Evolutionary conservation across 92 coral and sea anemone species (phyloP), one percentile per base, ranked within the genome.

Genomic region (Parazoanthus darwini): DNA sequence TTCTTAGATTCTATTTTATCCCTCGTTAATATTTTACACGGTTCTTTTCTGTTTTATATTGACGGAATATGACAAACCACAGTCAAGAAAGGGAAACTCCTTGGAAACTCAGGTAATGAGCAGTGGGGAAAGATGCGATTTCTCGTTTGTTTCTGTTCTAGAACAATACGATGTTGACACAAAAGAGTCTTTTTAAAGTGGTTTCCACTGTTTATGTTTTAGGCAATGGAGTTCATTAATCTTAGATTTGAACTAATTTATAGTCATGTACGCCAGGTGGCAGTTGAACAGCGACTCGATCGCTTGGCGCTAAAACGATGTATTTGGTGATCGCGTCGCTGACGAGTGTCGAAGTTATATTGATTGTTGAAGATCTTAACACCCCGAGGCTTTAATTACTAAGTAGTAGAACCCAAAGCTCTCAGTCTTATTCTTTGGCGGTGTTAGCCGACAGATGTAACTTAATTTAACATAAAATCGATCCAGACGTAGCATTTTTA

Each of bases 1-100:
- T 56, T 14, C 58, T 56, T 44, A 6, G 22, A 44, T 66, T 42
- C 46, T 88, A 10, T 33, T 80, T 67, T 22, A 54, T 54, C 48
- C 80, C 85, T 66, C 67, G 86, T 90, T 33, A 82, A 78, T 84
- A 74, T 33, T 74, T 46, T 63, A 43, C 20, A 80, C 43, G 84
- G 44, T 67, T 65, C 48, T 71, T 66, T 56, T 22, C 67, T 90
- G 82, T 23, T 75, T 86, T 76, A 79, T 29, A 44, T 70, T 71
- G 67, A 71, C 33, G 86, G 76, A 82, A 36, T 67, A 65, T 48
- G 26, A 84, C 68, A 76, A 87, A 85, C 87, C 85, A 38, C 89
- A 94, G 98, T 94, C 70, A 94, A 94, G 85, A 94, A 83, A 77
- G 98, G 93, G 7, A 93, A 88, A 80, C 85, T 94, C 43, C 79